These are phyloP conservation scores for Spilosoma lubricipeda DNA, from an alignment of 2,888 invertebrate genomes.

Conservation along the genomic window DNA sequence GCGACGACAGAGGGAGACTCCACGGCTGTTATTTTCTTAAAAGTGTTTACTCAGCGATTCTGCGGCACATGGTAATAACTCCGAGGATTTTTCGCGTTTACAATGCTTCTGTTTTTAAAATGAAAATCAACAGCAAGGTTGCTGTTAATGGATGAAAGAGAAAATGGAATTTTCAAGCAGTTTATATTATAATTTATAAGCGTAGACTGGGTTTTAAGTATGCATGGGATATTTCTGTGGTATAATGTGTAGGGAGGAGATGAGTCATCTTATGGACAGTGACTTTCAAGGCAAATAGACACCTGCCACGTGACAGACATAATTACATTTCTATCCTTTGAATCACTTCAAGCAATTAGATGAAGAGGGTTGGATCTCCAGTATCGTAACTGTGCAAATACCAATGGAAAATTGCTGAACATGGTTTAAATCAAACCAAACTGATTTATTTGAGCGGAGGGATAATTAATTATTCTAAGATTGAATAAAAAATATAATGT, in stretches of 20 bases:
- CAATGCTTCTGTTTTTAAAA: constrained; percentile 29
- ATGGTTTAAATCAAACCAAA: too few relatives aligned
- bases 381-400: too few relatives aligned
- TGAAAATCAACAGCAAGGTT: constrained; percentile 22
- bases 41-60: constrained; percentile 54
- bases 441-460: too few relatives aligned
- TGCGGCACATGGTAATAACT: constrained; percentile 40
- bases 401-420: too few relatives aligned
- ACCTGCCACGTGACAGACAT: too few relatives aligned
- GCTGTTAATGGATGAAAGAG: not conserved
- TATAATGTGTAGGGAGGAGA: not conserved
- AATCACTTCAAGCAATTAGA: too few relatives aligned
- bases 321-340: too few relatives aligned
- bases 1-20: constrained; percentile 28
- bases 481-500: too few relatives aligned
- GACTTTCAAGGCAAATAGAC: not conserved
- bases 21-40: constrained; percentile 57
- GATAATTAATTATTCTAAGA: too few relatives aligned
- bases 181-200: not conserved
- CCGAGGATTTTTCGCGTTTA: constrained; percentile 28
- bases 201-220: not conserved
- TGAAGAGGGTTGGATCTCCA: too few relatives aligned
- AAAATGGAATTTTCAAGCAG: not conserved
- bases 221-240: not conserved
- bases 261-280: not conserved